phyloP scores from a whole-genome alignment of 2,888 invertebrate genomes.

The Iphiclides podalirius region DNA sequence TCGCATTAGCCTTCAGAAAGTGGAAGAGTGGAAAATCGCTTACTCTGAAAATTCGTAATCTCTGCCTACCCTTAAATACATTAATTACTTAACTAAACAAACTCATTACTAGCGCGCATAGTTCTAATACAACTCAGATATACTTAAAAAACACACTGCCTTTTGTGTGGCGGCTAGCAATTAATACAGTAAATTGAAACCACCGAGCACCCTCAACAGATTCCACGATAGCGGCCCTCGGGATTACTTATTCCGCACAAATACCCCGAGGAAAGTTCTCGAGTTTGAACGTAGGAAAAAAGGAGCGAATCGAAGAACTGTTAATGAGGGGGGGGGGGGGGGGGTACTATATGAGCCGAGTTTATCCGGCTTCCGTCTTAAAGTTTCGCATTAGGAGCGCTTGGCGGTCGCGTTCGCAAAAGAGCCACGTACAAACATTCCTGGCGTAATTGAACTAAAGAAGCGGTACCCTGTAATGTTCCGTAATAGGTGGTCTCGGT shows the following conservation, averaged over 20 bases:
- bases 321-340: slow-evolving; percentile 18
- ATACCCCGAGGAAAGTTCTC: slow-evolving; percentile 23
- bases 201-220: slow-evolving; percentile 11
- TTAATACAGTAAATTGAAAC: neutral
- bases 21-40: too few species aligned
- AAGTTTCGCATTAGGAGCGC: slow-evolving; percentile 12
- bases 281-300: slow-evolving; percentile 25
- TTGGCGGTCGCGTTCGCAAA: slow-evolving; percentile 1
- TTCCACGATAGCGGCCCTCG: slow-evolving; percentile 25
- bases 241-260: slow-evolving; percentile 30
- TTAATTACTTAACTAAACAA: too few species aligned
- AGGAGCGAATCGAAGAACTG: slow-evolving; percentile 10
- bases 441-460: slow-evolving; percentile 5
- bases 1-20: too few species aligned
- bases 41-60: too few species aligned
- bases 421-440: slow-evolving; percentile 10
- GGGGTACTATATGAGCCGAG: slow-evolving; percentile 12
- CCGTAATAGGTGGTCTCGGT: neutral
- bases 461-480: neutral
- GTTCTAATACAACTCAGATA: too few species aligned
- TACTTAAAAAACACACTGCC: too few species aligned
- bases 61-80: too few species aligned
- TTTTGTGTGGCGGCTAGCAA: neutral
- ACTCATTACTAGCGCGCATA: too few species aligned
- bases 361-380: slow-evolving; percentile 20